These are phyloP conservation scores for Thamnophis sirtalis DNA, from an alignment of 2,113 vertebrate genomes.

Conservation along the genomic window DNA sequence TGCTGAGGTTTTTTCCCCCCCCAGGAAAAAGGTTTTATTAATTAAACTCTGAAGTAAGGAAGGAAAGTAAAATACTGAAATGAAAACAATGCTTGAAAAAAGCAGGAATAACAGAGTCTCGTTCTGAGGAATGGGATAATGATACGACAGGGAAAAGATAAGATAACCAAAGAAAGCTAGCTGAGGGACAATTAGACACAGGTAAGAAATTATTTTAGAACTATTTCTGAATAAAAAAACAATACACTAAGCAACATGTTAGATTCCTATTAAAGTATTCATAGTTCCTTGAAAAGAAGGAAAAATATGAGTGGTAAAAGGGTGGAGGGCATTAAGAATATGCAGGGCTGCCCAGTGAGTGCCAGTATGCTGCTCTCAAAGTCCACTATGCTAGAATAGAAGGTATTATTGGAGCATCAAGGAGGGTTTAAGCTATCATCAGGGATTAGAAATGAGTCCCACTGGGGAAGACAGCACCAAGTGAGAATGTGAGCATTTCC, in stretches of 20 bases:
- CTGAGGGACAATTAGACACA: not conserved
- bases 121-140: not conserved
- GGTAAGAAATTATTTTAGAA: not conserved
- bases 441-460: not conserved
- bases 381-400: not conserved
- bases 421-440: not conserved
- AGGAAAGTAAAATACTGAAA: not conserved
- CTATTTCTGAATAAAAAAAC: not conserved
- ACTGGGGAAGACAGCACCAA: not conserved
- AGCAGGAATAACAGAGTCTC: not conserved
- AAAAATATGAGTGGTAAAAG: not conserved
- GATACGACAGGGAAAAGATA: not conserved
- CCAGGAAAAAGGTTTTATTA: not conserved
- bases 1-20: not conserved
- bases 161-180: not conserved
- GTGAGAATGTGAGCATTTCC: not conserved
- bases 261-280: not conserved
- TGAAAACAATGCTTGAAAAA: not conserved
- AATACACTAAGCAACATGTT: not conserved
- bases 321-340: not conserved
- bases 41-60: not conserved
- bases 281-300: not conserved
- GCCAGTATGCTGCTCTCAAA: not conserved
- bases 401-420: not conserved
- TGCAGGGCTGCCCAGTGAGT: not conserved